These are phyloP conservation scores for Amphipoea oculea DNA, from an alignment of 2,888 invertebrate genomes.

Conservation along the genomic window DNA sequence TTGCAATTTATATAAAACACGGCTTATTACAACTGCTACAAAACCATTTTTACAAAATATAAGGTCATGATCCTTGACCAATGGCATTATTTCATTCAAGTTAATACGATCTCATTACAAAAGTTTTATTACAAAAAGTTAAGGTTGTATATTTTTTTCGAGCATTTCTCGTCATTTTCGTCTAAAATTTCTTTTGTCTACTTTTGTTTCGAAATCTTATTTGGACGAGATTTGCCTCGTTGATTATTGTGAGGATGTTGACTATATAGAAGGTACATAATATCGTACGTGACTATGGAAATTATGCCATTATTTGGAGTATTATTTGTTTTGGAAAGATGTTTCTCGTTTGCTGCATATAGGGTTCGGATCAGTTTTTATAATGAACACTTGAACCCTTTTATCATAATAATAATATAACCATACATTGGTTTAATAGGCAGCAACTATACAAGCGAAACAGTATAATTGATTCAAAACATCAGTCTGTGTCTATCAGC, in stretches of 20 bases:
- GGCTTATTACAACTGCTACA: not conserved
- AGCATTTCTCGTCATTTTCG: constrained; percentile 38
- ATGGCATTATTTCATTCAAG: constrained; percentile 50
- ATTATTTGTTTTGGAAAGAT: not conserved
- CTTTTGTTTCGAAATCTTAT: constrained; percentile 44
- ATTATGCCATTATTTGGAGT: constrained; percentile 7
- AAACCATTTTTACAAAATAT: not conserved
- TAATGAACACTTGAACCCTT: not conserved
- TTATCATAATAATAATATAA: not conserved
- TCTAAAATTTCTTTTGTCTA: constrained; percentile 47
- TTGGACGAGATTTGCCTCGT: constrained; percentile 44
- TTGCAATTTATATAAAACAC: not conserved
- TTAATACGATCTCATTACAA: constrained; percentile 60
- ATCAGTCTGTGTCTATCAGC: not conserved
- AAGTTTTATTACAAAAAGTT: constrained; percentile 63
- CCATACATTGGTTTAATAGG: not conserved
- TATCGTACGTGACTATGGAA: constrained; percentile 37
- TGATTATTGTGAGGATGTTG: constrained; percentile 39
- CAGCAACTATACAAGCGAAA: not conserved
- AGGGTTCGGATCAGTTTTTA: not conserved
- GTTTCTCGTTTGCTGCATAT: not conserved
- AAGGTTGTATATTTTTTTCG: constrained; percentile 38
- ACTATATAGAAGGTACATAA: constrained; percentile 12
- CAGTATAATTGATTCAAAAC: not conserved
- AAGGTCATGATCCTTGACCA: constrained; percentile 43